These are phyloP conservation scores for Chloroclystis v-ata DNA, from an alignment of 2,888 invertebrate genomes.

Conservation along the genomic window DNA sequence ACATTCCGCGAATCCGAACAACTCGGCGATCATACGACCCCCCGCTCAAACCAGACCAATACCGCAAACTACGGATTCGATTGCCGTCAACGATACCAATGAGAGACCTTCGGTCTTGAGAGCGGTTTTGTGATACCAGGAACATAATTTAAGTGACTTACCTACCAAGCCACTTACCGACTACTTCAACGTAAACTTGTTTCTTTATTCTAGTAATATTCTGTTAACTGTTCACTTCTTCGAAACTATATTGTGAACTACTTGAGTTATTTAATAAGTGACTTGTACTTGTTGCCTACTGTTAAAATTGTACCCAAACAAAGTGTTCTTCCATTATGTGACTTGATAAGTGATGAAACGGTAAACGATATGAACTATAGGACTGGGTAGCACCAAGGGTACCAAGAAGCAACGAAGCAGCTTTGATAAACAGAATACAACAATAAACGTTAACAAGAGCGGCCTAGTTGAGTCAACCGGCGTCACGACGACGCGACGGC, in stretches of 20 bases:
- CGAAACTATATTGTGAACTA: neutral
- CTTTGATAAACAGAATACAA: constrained; percentile 52
- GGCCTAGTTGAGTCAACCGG: constrained; percentile 66
- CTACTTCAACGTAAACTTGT: constrained; percentile 4
- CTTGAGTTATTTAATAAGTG: neutral
- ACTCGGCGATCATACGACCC: constrained; percentile 38
- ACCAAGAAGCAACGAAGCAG: constrained; percentile 26
- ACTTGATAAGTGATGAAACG: neutral
- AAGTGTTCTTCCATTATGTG: neutral
- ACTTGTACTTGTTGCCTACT: neutral
- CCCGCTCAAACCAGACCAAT: constrained; percentile 36
- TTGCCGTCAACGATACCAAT: constrained; percentile 28
- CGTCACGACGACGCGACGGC: constrained; percentile 55
- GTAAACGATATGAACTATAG: too few relatives aligned
- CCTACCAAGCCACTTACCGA: constrained; percentile 1
- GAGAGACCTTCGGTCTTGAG: constrained; percentile 24
- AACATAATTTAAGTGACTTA: neutral
- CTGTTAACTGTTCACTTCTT: neutral
- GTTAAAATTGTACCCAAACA: neutral
- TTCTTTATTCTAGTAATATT: neutral
- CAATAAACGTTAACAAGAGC: constrained; percentile 66
- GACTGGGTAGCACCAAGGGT: too few relatives aligned
- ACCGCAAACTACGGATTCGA: constrained; percentile 32
- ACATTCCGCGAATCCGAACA: constrained; percentile 40
- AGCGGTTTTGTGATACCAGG: constrained; percentile 14